Evolutionary conservation across 2,888 invertebrate species (phyloP).

Genomic region (Xylocampa areola): DNA sequence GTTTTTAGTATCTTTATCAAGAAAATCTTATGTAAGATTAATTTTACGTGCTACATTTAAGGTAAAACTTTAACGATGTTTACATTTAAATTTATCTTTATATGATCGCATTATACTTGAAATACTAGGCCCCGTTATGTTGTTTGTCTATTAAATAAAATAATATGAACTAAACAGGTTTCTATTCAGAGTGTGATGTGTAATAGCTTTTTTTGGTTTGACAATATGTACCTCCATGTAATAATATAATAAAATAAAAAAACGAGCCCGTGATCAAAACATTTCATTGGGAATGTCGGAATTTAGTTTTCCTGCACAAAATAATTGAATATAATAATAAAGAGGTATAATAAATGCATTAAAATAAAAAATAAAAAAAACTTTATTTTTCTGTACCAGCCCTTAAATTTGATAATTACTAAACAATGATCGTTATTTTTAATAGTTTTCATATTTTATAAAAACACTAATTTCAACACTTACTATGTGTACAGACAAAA

Average conservation of each 20-base stretch:
- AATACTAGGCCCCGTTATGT: not conserved
- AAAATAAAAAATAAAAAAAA: too few relatives aligned
- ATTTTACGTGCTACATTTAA: not conserved
- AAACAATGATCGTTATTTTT: too few relatives aligned
- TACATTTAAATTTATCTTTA: constrained; percentile 16
- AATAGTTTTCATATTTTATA: not conserved
- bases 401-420: too few relatives aligned
- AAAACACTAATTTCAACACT: constrained; percentile 45
- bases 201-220: not conserved
- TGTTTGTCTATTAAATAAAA: not conserved
- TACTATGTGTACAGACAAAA: constrained; percentile 30
- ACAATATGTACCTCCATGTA: too few relatives aligned
- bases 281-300: too few relatives aligned
- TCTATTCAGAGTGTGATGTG: not conserved
- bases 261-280: too few relatives aligned
- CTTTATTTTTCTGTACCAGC: too few relatives aligned
- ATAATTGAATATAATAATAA: too few relatives aligned
- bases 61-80: constrained; percentile 23
- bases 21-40: not conserved
- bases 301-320: too few relatives aligned
- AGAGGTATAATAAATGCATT: too few relatives aligned
- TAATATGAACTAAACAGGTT: not conserved
- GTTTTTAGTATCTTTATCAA: not conserved
- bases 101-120: constrained; percentile 10
- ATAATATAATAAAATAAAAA: too few relatives aligned